Conservation (phyloP, 2,797 vertebrate genomes). For the Helostoma temminkii region DNA sequence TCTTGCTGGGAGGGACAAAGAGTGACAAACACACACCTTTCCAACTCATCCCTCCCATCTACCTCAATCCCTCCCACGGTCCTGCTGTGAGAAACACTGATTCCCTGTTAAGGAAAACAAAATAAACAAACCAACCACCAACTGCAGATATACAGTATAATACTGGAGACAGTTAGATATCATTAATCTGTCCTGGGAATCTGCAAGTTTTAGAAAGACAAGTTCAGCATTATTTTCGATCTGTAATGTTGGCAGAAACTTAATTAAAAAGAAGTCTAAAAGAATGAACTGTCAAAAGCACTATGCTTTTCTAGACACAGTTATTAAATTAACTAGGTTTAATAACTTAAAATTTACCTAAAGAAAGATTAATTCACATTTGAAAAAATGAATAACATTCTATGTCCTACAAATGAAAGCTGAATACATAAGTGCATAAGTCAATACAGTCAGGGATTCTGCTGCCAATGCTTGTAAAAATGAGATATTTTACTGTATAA, state of each 20-base stretch:
- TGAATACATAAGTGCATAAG: background rate
- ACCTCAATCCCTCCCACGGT: conserved; percentile 45
- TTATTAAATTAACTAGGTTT: background rate
- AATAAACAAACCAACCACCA: conserved; percentile 27
- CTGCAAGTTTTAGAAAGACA: conserved; percentile 16
- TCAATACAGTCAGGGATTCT: background rate
- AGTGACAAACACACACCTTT: conserved; percentile 22
- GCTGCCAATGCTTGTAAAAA: background rate
- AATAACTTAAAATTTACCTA: background rate
- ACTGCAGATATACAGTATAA: conserved; percentile 4
- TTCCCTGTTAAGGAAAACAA: conserved; percentile 53
- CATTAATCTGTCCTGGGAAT: conserved; percentile 1
- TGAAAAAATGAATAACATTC: background rate
- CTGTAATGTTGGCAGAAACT: background rate
- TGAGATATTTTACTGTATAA: background rate
- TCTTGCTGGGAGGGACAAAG: background rate
- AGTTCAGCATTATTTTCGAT: background rate
- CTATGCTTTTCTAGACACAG: background rate
- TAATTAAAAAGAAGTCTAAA: conserved; percentile 4
- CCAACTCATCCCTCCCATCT: conserved; percentile 27
- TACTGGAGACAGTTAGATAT: background rate
- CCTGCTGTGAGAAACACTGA: conserved; percentile 47
- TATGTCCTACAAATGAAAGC: background rate
- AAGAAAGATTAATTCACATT: background rate
- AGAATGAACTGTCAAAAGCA: conserved; percentile 4